Percentiles rank a stretch among this genome's conserved stretches.
Evolutionary conservation across 1,140 invertebrate species (phyloP).

Genomic region (Drosophila rhopaloa): DNA sequence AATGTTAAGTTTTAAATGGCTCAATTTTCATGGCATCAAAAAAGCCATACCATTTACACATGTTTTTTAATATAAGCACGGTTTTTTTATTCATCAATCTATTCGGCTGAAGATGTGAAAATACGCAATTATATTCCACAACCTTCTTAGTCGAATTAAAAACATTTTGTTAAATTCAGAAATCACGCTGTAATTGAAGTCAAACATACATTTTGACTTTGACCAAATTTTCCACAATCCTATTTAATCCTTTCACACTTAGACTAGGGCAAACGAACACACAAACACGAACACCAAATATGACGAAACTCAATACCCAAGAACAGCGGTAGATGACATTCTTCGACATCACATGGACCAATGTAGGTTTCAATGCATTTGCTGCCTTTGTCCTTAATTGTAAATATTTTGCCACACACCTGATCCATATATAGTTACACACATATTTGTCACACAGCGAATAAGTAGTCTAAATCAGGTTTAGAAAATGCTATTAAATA

Average conservation of each 20-base stretch:
- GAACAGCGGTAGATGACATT: slow-evolving; percentile 32
- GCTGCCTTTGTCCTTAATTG: slow-evolving; percentile 74
- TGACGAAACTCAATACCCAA: slow-evolving; percentile 35
- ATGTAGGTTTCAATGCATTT: slow-evolving; percentile 47
- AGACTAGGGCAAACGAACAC: slow-evolving; percentile 1
- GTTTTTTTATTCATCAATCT: no score
- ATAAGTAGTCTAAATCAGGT: not conserved
- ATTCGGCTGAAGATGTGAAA: no score
- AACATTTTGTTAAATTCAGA: not conserved
- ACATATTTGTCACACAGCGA: slow-evolving; percentile 6
- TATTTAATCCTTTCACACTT: slow-evolving; percentile 35
- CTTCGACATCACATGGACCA: slow-evolving; percentile 22
- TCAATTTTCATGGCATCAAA: not conserved
- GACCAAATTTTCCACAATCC: slow-evolving; percentile 19
- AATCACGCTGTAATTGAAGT: slow-evolving; percentile 64
- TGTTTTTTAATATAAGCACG: not conserved
- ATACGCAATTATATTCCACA: no score
- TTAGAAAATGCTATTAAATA: no score
- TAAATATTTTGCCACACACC: slow-evolving; percentile 80
- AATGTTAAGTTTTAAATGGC: not conserved
- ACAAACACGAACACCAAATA: slow-evolving; percentile 18
- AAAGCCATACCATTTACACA: no score
- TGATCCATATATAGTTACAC: slow-evolving; percentile 50
- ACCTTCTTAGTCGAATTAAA: not conserved
- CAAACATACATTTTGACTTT: slow-evolving; percentile 61